Evolutionary conservation across 2,113 vertebrate species (phyloP).

Genomic region (Aldabrachelys gigantea): DNA sequence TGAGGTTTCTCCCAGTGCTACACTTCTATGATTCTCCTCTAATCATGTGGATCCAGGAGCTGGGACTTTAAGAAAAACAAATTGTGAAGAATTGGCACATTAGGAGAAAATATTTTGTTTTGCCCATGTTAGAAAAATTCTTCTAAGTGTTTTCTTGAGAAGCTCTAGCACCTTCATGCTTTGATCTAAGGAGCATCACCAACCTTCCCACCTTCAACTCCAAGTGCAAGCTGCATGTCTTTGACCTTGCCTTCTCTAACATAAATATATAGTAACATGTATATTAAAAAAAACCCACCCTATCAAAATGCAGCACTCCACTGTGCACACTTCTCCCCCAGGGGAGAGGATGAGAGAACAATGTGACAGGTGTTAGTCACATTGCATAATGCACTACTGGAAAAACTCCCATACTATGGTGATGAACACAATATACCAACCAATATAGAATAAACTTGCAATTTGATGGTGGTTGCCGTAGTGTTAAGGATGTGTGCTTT

Average conservation of each 20-base stretch:
- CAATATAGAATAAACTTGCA: background rate
- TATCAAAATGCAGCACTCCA: background rate
- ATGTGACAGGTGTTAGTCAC: background rate
- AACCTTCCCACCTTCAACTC: background rate
- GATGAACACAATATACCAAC: background rate
- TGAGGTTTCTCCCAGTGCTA: background rate
- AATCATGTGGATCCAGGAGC: background rate
- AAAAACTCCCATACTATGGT: background rate
- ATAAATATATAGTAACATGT: background rate
- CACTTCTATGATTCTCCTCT: background rate
- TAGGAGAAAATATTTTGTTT: background rate
- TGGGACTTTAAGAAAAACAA: background rate
- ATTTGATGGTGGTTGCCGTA: background rate
- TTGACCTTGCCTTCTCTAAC: background rate
- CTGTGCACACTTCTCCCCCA: background rate
- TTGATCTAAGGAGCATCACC: background rate
- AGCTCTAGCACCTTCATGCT: background rate
- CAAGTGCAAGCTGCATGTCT: background rate
- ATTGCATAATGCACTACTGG: background rate
- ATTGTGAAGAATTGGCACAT: background rate
- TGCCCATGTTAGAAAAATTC: background rate
- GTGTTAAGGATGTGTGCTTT: background rate
- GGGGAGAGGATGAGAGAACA: background rate
- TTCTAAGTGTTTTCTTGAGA: rapidly evolving
- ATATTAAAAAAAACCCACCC: background rate